Base-by-base conservation (phyloP, 1,140 invertebrate species). In the Tetramorium alpestre region DNA sequence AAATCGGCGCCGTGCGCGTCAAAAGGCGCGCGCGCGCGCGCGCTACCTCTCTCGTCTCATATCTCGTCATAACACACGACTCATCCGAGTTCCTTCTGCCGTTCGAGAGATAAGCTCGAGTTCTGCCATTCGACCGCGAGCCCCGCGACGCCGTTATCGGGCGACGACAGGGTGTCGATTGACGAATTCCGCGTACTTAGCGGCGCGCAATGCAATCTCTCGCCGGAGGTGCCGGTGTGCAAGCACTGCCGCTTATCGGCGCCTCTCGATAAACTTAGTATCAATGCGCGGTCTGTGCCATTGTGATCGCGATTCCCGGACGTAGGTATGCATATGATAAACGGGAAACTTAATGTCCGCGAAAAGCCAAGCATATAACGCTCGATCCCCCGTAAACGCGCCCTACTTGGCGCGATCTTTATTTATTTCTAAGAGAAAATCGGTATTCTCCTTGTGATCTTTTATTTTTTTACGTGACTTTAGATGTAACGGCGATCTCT, bases 51-150 rank as follows among this genome's bases (percentile, higher is more conserved):
- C 80, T 73, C 54, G 82, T 91, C 60, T 89, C 51, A 89, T 91
- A 91, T 91, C 90, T 91, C 65, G 85, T 91, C 80, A 73, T 84
- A 84, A 89, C 90, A 85, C 90, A 89, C 86, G 89, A 91, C 87
- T 88, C 73, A 84, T 89, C 62, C 86, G 89, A 82, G 90, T 91
- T 91, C 90, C 88, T 91, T 89, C 81, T 78, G 72, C 69, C 86
- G 22, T 54, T 56, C 49, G 87, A 75, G 25, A 67, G 70, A 81
- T 73, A 22, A 70, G 76, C 84, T 56, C 18, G 88, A 87, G 70
- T 89, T 87, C 88, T 44, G 22, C 75, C 62, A 84, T 84, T 84
- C 80, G 54, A 75, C 69, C 80, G 80, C 80, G 80, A 72, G 80
- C 78, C 60, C 60, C 80, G 70, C 44, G 80, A 75, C 56, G 80